These are phyloP conservation scores for Drosophila saltans DNA, from an alignment of 1,140 invertebrate species.

Conservation along the genomic window DNA sequence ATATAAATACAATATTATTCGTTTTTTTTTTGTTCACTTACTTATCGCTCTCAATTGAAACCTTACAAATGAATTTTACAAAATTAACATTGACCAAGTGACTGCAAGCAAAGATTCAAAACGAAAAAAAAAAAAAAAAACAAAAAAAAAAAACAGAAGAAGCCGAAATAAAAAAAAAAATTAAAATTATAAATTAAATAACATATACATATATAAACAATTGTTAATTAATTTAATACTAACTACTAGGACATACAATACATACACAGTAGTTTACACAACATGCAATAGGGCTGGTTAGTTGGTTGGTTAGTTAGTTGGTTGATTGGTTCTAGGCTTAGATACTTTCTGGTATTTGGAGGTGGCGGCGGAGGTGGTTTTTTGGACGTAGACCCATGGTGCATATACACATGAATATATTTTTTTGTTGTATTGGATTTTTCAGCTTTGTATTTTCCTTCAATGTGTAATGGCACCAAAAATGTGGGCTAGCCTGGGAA, in stretches of 20 bases:
- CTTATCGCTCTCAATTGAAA: constrained; percentile 51
- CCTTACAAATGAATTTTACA: constrained; percentile 57
- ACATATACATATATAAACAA: background rate
- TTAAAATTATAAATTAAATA: too few relatives aligned
- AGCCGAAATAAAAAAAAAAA: background rate
- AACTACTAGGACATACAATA: constrained; percentile 32
- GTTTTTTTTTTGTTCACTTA: constrained; percentile 13
- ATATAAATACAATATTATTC: constrained; percentile 29
- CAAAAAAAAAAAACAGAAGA: background rate
- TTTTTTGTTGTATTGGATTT: too few relatives aligned
- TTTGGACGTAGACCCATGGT: constrained; percentile 55
- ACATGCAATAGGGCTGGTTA: constrained; percentile 41
- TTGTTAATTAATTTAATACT: constrained; percentile 29
- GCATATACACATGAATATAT: constrained; percentile 48
- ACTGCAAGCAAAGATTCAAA: constrained; percentile 55
- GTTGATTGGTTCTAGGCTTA: constrained; percentile 22
- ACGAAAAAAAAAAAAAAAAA: background rate
- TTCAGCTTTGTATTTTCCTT: constrained; percentile 18
- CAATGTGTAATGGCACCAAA: constrained; percentile 39
- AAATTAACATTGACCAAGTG: constrained; percentile 63
- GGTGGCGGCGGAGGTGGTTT: constrained; percentile 50
- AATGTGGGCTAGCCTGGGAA: constrained; percentile 54
- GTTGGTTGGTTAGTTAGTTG: constrained; percentile 22
- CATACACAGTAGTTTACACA: constrained; percentile 27
- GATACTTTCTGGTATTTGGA: constrained; percentile 49